These are phyloP conservation scores for Momotus momota DNA, from an alignment of 2,797 vertebrate genomes.

Conservation along the genomic window DNA sequence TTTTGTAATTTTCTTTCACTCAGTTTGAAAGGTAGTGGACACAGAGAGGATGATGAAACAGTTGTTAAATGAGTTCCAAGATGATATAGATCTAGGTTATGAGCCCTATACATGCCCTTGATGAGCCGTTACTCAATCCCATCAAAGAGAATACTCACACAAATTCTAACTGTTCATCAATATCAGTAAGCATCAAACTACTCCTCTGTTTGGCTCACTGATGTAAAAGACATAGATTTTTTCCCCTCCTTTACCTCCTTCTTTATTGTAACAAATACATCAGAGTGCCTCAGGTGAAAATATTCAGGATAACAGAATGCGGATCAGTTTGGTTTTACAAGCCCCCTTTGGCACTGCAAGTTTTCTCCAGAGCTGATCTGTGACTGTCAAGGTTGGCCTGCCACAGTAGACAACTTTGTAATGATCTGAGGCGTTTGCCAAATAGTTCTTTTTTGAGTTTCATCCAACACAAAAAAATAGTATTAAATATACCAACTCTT, in stretches of 20 bases:
- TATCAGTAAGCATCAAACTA: background rate
- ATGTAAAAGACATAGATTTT: background rate
- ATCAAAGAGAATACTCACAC: background rate
- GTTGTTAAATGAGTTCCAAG: background rate
- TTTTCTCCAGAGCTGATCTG: slow-evolving; percentile 33
- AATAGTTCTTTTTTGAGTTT: slow-evolving; percentile 52
- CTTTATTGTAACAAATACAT: background rate
- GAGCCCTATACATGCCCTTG: background rate
- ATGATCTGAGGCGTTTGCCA: slow-evolving; percentile 50
- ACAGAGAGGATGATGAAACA: background rate
- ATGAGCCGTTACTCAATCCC: background rate
- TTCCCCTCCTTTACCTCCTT: rapidly evolving
- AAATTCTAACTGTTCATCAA: background rate
- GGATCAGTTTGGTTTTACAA: slow-evolving; percentile 22
- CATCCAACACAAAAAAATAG: slow-evolving; percentile 47
- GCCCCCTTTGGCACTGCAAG: background rate
- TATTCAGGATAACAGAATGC: background rate
- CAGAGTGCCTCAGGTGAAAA: background rate
- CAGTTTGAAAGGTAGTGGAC: background rate
- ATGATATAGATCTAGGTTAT: background rate
- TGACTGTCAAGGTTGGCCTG: slow-evolving; percentile 42
- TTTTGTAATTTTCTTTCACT: background rate
- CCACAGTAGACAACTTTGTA: slow-evolving; percentile 50
- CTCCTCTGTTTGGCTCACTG: background rate
- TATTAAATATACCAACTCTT: slow-evolving; percentile 52